Conservation (phyloP, 23 tunicate genomes). For the Halocynthia aurantium region DNA sequence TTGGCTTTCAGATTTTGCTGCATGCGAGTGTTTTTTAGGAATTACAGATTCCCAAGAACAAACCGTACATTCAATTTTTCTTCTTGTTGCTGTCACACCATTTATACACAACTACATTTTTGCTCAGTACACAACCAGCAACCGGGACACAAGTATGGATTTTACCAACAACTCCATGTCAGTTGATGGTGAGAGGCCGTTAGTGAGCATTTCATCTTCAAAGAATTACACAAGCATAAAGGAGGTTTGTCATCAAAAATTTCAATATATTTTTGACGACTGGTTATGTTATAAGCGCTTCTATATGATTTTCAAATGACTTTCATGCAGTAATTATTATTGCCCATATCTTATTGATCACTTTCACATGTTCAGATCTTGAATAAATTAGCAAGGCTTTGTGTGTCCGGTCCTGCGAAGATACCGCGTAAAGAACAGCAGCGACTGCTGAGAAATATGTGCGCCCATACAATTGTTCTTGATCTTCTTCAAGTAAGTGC, state of each 20-base stretch:
- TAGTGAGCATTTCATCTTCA: constrained; percentile 60
- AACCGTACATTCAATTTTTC: no score
- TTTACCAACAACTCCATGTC: constrained; percentile 2
- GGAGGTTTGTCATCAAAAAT: constrained; percentile 31
- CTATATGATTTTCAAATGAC: not conserved
- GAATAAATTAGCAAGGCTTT: constrained; percentile 43
- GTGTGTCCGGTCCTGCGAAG: constrained; percentile 19
- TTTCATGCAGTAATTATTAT: not conserved
- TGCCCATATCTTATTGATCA: not conserved
- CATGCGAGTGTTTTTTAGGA: no score
- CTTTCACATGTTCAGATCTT: constrained; percentile 40
- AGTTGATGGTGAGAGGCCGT: constrained; percentile 36
- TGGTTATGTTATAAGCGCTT: no score
- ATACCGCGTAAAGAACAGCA: constrained; percentile 77
- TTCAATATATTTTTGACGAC: no score
- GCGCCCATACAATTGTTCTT: constrained; percentile 85
- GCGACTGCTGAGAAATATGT: constrained; percentile 85
- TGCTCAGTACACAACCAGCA: not conserved
- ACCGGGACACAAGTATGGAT: constrained; percentile 20
- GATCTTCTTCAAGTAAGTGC: constrained; percentile 66
- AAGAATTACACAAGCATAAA: constrained; percentile 67
- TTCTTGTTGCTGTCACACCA: no score
- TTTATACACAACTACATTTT: no score
- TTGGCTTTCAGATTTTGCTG: no score
- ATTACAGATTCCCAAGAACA: no score